These are phyloP conservation scores for Tetrapedia diversipes DNA, from an alignment of 2,888 invertebrate species.

Conservation along the genomic window DNA sequence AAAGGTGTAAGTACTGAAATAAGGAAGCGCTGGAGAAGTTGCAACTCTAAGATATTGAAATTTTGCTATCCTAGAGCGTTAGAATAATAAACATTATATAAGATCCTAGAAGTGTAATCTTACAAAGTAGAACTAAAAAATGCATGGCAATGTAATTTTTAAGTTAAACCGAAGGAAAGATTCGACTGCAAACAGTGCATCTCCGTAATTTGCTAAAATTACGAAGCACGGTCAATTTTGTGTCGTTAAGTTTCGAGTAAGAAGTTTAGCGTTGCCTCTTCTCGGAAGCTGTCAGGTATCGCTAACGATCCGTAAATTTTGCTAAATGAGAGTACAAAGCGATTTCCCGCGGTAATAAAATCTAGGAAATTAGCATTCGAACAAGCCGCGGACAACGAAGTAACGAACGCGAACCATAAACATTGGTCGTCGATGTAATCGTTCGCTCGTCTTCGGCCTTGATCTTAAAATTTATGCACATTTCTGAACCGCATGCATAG, in stretches of 20 bases:
- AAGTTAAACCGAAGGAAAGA: too few species aligned
- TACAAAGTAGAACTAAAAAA: neutral
- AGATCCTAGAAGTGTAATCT: neutral
- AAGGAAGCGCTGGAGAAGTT: neutral
- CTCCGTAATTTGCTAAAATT: neutral
- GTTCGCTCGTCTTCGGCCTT: neutral
- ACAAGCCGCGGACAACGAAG: neutral
- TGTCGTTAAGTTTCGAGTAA: constrained; percentile 2
- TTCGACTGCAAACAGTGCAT: too few species aligned
- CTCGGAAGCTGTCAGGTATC: constrained; percentile 17
- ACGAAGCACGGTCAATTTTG: neutral
- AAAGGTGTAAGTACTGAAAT: neutral
- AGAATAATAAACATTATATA: neutral
- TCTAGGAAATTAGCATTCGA: neutral
- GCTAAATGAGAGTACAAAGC: constrained; percentile 16
- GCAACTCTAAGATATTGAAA: neutral
- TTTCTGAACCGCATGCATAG: neutral
- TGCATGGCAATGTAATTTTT: too few species aligned
- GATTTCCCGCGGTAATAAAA: constrained; percentile 13
- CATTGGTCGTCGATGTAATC: neutral
- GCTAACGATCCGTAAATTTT: constrained; percentile 29
- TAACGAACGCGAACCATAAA: neutral
- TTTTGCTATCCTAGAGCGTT: neutral
- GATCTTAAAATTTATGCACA: constrained; percentile 22
- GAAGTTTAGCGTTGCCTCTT: neutral